Evolutionary conservation across 92 coral and sea anemone species (phyloP).

Genomic region (Palythoa heliodiscus): DNA sequence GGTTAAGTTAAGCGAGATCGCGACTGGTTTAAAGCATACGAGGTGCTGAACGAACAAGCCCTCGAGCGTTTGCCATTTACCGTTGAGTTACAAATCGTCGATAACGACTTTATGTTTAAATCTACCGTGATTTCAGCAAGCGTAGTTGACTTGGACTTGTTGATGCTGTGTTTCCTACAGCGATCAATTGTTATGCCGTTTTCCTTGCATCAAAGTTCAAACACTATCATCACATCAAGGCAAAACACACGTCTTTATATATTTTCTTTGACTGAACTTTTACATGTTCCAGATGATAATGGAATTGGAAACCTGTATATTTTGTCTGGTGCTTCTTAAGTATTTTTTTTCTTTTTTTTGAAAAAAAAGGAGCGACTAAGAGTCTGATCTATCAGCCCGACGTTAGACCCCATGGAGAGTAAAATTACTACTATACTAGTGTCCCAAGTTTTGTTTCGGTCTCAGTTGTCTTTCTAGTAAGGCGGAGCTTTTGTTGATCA

Average conservation of each 20-base stretch:
- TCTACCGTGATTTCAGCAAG: background rate
- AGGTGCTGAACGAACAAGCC: slow-evolving; percentile 35
- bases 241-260: background rate
- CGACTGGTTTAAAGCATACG: background rate
- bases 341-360: background rate
- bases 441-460: too few species aligned
- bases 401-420: background rate
- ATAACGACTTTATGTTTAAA: slow-evolving; percentile 16
- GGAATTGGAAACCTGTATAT: slow-evolving; percentile 30
- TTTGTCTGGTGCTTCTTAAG: slow-evolving; percentile 24
- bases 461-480: too few species aligned
- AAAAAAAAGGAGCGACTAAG: slow-evolving; percentile 1
- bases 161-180: background rate
- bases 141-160: background rate
- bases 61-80: background rate
- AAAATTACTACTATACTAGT: too few species aligned
- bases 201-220: background rate
- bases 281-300: background rate
- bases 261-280: background rate
- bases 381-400: background rate
- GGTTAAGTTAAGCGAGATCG: background rate
- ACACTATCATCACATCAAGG: background rate
- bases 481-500: too few species aligned
- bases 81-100: background rate
- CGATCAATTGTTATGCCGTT: background rate